Conservation (phyloP, 35 echinoderm and acorn worm genomes). For the Eucidaris tribuloides region DNA sequence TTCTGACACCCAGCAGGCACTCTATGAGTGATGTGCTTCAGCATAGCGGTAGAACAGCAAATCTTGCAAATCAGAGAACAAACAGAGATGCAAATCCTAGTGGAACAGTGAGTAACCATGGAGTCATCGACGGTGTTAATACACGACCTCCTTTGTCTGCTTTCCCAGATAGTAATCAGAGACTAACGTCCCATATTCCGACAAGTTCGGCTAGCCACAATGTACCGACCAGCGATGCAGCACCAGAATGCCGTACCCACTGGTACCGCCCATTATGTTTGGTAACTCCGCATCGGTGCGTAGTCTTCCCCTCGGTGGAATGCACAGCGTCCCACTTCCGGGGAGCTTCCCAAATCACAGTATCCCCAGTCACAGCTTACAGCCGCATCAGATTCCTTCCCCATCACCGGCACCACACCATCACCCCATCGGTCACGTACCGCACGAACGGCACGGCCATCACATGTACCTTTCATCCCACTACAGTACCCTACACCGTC, state of each 20-base stretch:
- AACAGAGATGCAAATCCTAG: too few relatives aligned
- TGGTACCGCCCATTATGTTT: constrained; percentile 60
- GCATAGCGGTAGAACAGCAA: too few relatives aligned
- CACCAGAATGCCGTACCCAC: constrained; percentile 38
- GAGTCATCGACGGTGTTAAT: too few relatives aligned
- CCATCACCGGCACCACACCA: constrained; percentile 44
- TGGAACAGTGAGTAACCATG: too few relatives aligned
- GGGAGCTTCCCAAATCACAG: constrained; percentile 20
- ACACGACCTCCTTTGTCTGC: too few relatives aligned
- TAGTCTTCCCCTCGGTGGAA: constrained; percentile 15
- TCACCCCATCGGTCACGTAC: constrained; percentile 15
- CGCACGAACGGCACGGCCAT: constrained; percentile 49
- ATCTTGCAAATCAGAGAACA: too few relatives aligned
- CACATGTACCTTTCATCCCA: constrained; percentile 77
- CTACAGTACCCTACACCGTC: constrained; percentile 70
- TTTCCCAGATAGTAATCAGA: constrained; percentile 4
- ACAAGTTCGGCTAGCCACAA: constrained; percentile 35
- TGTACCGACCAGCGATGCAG: constrained; percentile 6
- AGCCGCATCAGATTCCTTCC: constrained; percentile 10
- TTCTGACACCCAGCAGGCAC: constrained; percentile 24
- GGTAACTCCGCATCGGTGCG: constrained; percentile 53
- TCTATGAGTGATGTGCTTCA: constrained; percentile 38
- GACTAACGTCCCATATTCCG: not conserved
- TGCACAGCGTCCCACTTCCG: constrained; percentile 52
- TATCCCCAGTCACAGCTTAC: constrained; percentile 30